Evolutionary conservation across 2,113 vertebrate species (phyloP).

Genomic region (Anhinga rufa): DNA sequence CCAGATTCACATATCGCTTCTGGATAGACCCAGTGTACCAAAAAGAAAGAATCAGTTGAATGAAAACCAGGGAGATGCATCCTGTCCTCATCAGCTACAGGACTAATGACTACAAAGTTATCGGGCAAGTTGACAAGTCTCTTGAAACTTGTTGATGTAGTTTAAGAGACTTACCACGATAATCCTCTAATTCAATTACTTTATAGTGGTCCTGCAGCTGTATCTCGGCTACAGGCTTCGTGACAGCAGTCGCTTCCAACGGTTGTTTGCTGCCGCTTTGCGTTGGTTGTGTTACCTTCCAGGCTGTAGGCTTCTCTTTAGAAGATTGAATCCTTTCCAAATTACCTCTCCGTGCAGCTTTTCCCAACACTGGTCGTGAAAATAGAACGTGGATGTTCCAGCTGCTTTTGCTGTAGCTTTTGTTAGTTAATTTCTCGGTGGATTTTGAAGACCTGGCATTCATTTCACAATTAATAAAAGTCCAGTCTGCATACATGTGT

Average conservation of each 20-base stretch:
- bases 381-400: neutral
- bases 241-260: neutral
- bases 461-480: neutral
- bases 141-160: neutral
- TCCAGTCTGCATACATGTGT: neutral
- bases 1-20: rapidly evolving
- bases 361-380: neutral
- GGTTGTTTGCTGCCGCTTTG: neutral
- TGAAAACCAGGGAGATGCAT: neutral
- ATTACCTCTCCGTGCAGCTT: neutral
- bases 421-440: neutral
- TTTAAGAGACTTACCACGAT: neutral
- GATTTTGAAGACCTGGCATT: neutral
- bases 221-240: neutral
- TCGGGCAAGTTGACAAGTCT: neutral
- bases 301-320: neutral
- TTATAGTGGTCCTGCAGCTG: neutral
- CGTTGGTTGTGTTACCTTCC: neutral
- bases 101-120: neutral
- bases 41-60: neutral
- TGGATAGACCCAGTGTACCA: neutral
- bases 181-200: neutral
- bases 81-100: neutral
- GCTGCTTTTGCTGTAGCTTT: neutral
- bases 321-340: neutral